Evolutionary conservation across 1,140 invertebrate genomes (phyloP).

Genomic region (Aradophagus sp.): DNA sequence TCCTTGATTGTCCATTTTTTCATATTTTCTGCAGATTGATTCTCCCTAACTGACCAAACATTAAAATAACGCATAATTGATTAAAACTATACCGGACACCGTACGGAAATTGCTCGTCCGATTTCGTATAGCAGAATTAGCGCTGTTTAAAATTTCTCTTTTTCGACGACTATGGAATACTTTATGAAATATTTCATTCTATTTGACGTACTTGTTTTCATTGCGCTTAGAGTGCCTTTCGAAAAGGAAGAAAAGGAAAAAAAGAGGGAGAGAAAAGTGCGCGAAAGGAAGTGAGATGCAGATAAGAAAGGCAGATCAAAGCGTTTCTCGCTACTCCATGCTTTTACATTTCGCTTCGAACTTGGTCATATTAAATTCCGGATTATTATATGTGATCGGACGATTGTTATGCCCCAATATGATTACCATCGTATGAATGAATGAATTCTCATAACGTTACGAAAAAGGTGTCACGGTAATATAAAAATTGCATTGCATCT

Average conservation of each 20-base stretch:
- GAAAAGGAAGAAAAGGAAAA: conserved; percentile 12
- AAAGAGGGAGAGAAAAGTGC: conserved; percentile 13
- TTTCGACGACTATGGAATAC: conserved; percentile 21
- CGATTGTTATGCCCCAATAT: too few species aligned
- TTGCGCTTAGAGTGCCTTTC: conserved; percentile 15
- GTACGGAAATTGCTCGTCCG: conserved; percentile 7
- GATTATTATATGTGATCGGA: conserved; percentile 20
- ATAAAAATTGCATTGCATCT: too few species aligned
- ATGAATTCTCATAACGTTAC: too few species aligned
- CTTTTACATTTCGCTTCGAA: conserved; percentile 27
- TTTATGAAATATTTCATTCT: conserved; percentile 40
- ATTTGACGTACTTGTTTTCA: conserved; percentile 30
- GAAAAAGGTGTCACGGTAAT: too few species aligned
- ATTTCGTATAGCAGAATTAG: conserved; percentile 18
- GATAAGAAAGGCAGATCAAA: too few species aligned
- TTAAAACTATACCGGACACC: too few species aligned
- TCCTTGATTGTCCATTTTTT: too few species aligned
- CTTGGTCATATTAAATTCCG: conserved; percentile 13
- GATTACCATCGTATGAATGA: too few species aligned
- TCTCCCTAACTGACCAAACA: too few species aligned
- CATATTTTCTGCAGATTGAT: too few species aligned
- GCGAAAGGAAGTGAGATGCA: neutral
- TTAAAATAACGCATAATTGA: too few species aligned
- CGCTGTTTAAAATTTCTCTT: conserved; percentile 32
- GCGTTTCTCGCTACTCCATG: too few species aligned